phyloP scores from a whole-genome alignment of 2,113 vertebrate genomes.

The Micronisus gabar region DNA sequence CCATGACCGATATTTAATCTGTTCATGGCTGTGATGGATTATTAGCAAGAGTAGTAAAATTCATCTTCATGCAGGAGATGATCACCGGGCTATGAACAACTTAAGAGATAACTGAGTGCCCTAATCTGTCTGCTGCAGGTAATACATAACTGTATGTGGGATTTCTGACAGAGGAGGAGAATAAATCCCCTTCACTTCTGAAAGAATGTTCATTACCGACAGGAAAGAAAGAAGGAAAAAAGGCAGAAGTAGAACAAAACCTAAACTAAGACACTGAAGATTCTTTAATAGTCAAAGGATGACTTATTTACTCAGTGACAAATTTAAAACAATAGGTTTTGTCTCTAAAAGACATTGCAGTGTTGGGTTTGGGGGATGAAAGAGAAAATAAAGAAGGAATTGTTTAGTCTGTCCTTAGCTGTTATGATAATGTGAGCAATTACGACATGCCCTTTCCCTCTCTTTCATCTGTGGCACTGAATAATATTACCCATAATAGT shows the following conservation, averaged over 20 bases:
- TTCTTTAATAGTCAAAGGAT: neutral
- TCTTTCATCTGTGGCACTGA: neutral
- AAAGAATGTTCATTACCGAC: neutral
- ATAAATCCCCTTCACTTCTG: neutral
- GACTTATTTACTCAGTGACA: neutral
- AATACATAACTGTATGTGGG: neutral
- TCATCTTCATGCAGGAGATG: neutral
- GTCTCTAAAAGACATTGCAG: neutral
- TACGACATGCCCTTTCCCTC: neutral
- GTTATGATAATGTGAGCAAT: neutral
- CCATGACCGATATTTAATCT: neutral
- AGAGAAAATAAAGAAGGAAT: neutral
- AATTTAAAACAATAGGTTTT: neutral
- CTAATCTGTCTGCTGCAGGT: neutral
- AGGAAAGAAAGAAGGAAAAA: neutral
- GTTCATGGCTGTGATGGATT: neutral
- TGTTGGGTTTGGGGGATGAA: neutral
- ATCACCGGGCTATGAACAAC: accelerated
- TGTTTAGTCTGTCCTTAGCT: neutral
- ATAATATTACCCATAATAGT: neutral
- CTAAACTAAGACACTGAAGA: neutral
- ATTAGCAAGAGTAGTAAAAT: neutral
- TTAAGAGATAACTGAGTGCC: neutral
- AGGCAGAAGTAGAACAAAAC: neutral
- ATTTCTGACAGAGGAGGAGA: neutral